These are phyloP conservation scores for Anser brachyrhynchus DNA, from an alignment of 2,113 vertebrate genomes.

Conservation along the genomic window DNA sequence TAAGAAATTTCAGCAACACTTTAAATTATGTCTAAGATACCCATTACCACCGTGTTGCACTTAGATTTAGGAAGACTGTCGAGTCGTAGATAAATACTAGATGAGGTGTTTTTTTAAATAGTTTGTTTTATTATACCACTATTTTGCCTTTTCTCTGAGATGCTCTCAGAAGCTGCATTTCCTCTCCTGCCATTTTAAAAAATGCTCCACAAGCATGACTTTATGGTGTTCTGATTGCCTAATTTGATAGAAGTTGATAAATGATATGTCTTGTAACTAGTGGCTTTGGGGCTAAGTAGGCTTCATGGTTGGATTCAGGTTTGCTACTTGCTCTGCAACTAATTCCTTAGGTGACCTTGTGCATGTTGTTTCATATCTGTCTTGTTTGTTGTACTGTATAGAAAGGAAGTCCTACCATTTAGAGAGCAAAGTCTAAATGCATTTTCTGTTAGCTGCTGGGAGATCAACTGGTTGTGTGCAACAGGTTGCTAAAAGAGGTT, in stretches of 20 bases:
- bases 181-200: conserved; percentile 17
- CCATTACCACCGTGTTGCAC: background rate
- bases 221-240: conserved; percentile 4
- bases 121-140: conserved; percentile 6
- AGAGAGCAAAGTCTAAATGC: background rate
- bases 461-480: background rate
- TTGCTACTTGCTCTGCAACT: conserved; percentile 28
- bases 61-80: conserved; percentile 47
- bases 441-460: conserved; percentile 17
- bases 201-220: background rate
- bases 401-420: background rate
- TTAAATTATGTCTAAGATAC: conserved; percentile 31
- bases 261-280: background rate
- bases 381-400: background rate
- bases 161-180: background rate
- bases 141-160: background rate
- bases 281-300: conserved; percentile 24
- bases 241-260: conserved; percentile 51
- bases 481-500: background rate
- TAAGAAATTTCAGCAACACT: conserved; percentile 21
- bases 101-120: background rate
- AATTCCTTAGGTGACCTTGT: conserved; percentile 47
- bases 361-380: background rate
- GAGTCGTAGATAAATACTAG: conserved; percentile 50
- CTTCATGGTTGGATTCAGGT: background rate